Base-by-base conservation (phyloP, 1,140 invertebrate genomes). In the Neodiprion pinetum region DNA sequence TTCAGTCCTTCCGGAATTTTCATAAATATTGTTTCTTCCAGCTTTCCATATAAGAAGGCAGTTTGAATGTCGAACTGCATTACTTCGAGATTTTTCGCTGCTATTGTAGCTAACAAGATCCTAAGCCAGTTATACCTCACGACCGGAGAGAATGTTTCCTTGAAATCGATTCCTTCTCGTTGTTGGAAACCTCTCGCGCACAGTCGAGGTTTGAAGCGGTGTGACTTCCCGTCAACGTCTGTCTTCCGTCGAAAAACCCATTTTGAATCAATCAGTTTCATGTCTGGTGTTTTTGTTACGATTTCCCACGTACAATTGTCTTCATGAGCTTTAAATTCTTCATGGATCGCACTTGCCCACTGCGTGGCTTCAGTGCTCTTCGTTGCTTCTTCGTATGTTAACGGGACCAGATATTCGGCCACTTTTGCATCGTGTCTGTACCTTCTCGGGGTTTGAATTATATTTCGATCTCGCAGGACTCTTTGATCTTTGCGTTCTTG, bases 241-340 rank as follows among this genome's bases (percentile, higher is more conserved):
- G 79, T 79, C 80, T 79, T 78, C 67, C 75, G 77, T 7, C 79
- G 73, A 68, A 85, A 85, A 5, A 84, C 79, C 80, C 83, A 84
- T 78, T 81, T 84, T 66, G 78, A 81, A 53, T 74, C 74, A 7
- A 83, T 83, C 9, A 76, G 10, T 69, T 79, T 81, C 23, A 75
- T 77, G 74, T 79, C 76, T 61, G 23, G 65, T 12, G 78, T 78
- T 77, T 82, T 79, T 75, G 80, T 74, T 70, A 78, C 75, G 70
- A 83, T 76, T 77, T 53, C 76, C 80, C 80, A 82, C 10, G 81
- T 82, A 17, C 65, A 49, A 76, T 81, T 81, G 11, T 73, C 65
- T 0, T 75, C 11, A 72, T 79, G 76, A 70, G 80, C 70, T 28
- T 80, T 73, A 9, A 83, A 69, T 73, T 83, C 82, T 74, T 81